Percentiles rank a stretch among this genome's conserved stretches.
These are phyloP conservation scores for Umimayanthus chanpuru DNA, from an alignment of 92 coral and sea anemone genomes.

Conservation along the genomic window DNA sequence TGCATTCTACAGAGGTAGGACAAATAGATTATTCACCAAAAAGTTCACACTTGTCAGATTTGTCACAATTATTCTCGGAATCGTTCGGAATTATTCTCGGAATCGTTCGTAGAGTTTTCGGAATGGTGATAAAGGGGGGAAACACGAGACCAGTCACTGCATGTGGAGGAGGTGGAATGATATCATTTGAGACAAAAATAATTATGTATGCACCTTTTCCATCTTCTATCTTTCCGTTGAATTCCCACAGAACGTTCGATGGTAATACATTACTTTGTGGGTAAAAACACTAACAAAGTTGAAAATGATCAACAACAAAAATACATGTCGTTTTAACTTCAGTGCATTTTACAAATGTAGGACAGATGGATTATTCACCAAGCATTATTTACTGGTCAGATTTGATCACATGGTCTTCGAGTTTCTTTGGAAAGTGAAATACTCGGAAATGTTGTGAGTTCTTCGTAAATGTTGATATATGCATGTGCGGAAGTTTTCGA, in stretches of 20 bases:
- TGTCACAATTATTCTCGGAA: conserved; percentile 1
- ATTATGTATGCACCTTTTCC: conserved; percentile 4
- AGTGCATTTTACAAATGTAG: conserved; percentile 3
- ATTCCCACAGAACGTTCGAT: conserved; percentile 6
- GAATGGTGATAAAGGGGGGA: conserved; percentile 6
- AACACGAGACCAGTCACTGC: conserved; percentile 7
- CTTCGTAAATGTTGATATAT: conserved; percentile 2
- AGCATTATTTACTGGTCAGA: conserved; percentile 4
- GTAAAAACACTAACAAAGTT: conserved; percentile 3
- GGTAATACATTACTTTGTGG: conserved; percentile 4
- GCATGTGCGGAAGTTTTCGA: conserved; percentile 6
- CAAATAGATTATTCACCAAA: conserved; percentile 2
- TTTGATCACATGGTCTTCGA: conserved; percentile 3
- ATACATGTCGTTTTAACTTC: conserved; percentile 3
- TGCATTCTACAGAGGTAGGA: conserved; percentile 6
- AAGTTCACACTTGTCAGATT: conserved; percentile 4
- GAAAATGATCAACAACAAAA: no score
- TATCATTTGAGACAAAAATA: conserved; percentile 1
- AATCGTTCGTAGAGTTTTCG: conserved; percentile 5
- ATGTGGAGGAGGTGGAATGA: conserved; percentile 6
- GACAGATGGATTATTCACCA: conserved; percentile 5
- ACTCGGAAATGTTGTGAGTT: conserved; percentile 5
- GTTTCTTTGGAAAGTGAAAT: no score
- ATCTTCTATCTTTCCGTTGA: conserved; percentile 4
- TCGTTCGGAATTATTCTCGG: conserved; percentile 2